Evolutionary conservation across 2,888 invertebrate species (phyloP).

Genomic region (Phyto melanocephala): DNA sequence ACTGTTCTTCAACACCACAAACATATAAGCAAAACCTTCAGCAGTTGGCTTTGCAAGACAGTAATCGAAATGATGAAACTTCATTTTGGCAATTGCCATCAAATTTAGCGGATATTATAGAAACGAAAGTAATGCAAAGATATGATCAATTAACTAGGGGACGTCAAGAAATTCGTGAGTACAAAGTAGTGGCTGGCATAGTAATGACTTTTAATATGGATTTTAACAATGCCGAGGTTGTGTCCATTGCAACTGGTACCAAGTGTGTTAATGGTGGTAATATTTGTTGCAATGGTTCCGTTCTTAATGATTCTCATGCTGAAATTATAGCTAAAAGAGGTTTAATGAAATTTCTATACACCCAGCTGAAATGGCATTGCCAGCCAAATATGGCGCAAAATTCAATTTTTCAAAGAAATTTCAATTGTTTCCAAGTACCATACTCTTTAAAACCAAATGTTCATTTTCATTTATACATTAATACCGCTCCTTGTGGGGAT

Average conservation of each 20-base stretch:
- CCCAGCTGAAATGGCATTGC: conserved; percentile 11
- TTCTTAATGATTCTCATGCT: conserved; percentile 54
- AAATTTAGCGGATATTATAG: conserved; percentile 8
- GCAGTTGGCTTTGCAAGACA: background rate
- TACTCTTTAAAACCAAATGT: conserved; percentile 32
- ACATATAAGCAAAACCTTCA: background rate
- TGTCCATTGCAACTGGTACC: conserved; percentile 51
- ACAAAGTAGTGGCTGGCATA: conserved; percentile 48
- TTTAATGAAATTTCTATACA: conserved; percentile 49
- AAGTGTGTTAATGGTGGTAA: conserved; percentile 55
- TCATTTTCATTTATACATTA: conserved; percentile 57
- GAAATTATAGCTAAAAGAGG: conserved; percentile 50
- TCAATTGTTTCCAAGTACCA: conserved; percentile 1
- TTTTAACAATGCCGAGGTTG: conserved; percentile 25
- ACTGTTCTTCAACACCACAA: background rate
- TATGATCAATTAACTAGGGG: background rate
- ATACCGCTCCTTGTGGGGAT: conserved; percentile 55
- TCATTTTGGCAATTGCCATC: conserved; percentile 9
- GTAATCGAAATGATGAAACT: background rate
- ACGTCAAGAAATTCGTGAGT: background rate
- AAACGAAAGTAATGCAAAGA: conserved; percentile 25
- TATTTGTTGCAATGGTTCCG: conserved; percentile 41
- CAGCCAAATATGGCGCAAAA: background rate
- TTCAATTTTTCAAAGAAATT: conserved; percentile 40
- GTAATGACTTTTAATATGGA: conserved; percentile 48